phyloP scores from a whole-genome alignment of 2,113 vertebrate genomes.

The Campylomormyrus numenius region DNA sequence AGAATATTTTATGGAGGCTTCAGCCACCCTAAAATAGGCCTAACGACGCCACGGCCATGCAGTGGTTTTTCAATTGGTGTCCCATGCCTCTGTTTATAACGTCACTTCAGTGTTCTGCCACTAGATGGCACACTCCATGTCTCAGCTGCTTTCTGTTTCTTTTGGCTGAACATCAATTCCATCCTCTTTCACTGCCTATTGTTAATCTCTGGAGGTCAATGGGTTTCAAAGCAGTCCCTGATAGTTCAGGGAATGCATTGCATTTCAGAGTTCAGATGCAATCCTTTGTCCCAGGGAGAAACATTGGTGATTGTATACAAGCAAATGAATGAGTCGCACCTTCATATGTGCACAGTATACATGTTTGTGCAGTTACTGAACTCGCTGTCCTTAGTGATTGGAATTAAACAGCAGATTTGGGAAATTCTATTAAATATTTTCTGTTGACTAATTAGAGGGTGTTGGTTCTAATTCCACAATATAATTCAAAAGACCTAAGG shows the following conservation, averaged over 20 bases:
- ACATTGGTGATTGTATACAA: not conserved
- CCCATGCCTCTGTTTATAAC: not conserved
- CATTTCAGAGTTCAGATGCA: not conserved
- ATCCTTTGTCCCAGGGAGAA: not conserved
- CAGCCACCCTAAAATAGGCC: too few species aligned
- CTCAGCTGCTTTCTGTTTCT: not conserved
- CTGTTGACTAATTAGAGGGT: not conserved
- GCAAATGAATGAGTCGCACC: not conserved
- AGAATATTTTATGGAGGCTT: too few species aligned
- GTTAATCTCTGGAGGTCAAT: not conserved
- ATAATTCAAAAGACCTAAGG: not conserved
- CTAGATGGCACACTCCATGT: slow-evolving; percentile 37
- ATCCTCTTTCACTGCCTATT: not conserved
- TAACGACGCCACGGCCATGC: too few species aligned
- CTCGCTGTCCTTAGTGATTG: not conserved
- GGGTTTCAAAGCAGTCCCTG: not conserved
- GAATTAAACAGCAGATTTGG: not conserved
- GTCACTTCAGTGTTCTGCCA: slow-evolving; percentile 22
- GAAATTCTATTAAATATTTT: not conserved
- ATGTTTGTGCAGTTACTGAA: not conserved
- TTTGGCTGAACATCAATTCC: not conserved
- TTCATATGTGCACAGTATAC: not conserved
- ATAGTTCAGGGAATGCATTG: not conserved
- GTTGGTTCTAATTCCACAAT: not conserved
- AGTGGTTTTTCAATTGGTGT: not conserved